Evolutionary conservation across 2,888 invertebrate species (phyloP).

Genomic region (Sipunculus nudus): DNA sequence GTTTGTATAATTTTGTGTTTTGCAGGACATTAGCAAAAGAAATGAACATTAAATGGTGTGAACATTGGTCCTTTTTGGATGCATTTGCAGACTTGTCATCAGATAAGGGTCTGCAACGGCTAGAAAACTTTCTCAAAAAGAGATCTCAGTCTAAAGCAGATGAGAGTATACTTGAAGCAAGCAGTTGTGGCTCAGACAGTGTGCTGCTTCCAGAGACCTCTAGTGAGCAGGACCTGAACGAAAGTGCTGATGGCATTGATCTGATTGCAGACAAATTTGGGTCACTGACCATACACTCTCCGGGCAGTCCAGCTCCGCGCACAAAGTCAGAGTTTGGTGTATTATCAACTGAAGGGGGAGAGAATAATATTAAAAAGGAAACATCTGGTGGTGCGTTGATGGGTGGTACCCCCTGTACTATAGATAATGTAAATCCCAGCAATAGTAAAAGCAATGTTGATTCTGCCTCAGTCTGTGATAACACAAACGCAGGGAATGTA

Average conservation of each 20-base stretch:
- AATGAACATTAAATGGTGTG: slow-evolving; percentile 76
- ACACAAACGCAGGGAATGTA: background rate
- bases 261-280: no score
- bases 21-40: slow-evolving; percentile 57
- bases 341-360: background rate
- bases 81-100: slow-evolving; percentile 82
- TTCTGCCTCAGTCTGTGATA: background rate
- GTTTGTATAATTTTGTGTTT: background rate
- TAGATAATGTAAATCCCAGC: background rate
- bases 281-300: background rate
- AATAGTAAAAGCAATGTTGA: background rate
- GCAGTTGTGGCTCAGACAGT: no score
- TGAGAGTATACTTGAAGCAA: no score
- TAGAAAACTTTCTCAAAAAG: slow-evolving; percentile 79
- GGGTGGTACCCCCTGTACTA: background rate
- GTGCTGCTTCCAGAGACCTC: no score
- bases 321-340: background rate
- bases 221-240: no score
- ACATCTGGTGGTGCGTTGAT: background rate
- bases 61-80: slow-evolving; percentile 91
- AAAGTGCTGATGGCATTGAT: no score
- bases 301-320: background rate
- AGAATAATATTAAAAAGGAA: background rate
- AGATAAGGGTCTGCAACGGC: slow-evolving; percentile 76
- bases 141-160: slow-evolving; percentile 24